Base-by-base conservation (phyloP, 2,888 invertebrate species). In the Harpagoxenus sublaevis region DNA sequence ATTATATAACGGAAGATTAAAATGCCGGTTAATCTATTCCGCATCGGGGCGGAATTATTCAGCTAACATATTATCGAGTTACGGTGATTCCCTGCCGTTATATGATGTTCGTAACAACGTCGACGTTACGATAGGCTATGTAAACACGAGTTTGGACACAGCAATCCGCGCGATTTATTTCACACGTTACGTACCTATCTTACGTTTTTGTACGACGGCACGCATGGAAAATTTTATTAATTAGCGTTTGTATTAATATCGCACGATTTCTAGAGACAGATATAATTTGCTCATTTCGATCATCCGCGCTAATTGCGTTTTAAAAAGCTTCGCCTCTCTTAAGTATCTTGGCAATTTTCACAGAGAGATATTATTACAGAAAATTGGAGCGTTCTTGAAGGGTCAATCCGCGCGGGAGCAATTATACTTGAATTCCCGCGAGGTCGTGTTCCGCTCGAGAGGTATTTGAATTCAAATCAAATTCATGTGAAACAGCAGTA, bases 11-110 rank as follows among this genome's bases (percentile, higher is more conserved):
- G 55, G 55, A 15, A 48, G 23, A 42, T 39, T 31, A 28, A 55
- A 55, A 73, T 73, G 31, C 39, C n/a, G 45, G 51, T 73, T 57
- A 57, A 73, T 57, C 28, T 66, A 51, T 77, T 65, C 39, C 51
- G 75, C 31, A 48, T 63, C 2, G 23, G 10, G 23, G 10, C 10
- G 35, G 2, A 48, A 51, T 66, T 53, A 53, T 66, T 74, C 31
- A n/a, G 45, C 42, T 39, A 15, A 77, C 6, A 23, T 1, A 8
- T 53, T 65, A 77, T 77, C 18, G 15, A 48, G 15, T 39, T 75
- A 62, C 8, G n/a, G 15, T 5, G n/a, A 62, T 35, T 62, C 51
- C 0, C 3, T 55, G 6, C 3, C 18, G 18, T 42, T 73, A 42
- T 73, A 42, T 57, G 42, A 35, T 18, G 39, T 23, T 18, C 39